Conservation (phyloP, 1,140 invertebrate genomes). For the Drosophila jambulina region DNA sequence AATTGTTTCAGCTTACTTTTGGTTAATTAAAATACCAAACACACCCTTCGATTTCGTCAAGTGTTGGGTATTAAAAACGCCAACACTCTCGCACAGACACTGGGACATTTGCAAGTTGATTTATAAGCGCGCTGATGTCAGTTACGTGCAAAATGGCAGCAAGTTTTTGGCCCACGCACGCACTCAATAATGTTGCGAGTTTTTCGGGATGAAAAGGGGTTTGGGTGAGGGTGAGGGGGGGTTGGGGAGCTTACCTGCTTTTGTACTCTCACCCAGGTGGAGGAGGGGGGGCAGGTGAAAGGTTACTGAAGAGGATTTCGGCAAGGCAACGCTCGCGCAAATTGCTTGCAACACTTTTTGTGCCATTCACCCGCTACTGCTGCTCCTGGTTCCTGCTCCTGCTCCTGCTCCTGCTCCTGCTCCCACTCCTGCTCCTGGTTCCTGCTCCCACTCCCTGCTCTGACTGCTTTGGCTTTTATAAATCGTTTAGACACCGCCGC, state of each 20-base stretch:
- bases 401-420: not conserved
- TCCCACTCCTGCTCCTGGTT: not conserved
- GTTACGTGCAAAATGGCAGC: slow-evolving; percentile 73
- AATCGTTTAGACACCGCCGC: slow-evolving; percentile 67
- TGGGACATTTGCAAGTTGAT: slow-evolving; percentile 77
- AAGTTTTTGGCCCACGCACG: slow-evolving; percentile 61
- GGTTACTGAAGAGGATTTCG: slow-evolving; percentile 60
- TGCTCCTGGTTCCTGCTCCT: not conserved
- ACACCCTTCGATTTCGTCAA: not conserved
- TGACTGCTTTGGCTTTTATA: slow-evolving; percentile 76
- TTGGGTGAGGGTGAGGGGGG: not conserved
- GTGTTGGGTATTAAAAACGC: not conserved
- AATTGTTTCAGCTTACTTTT: too few relatives aligned
- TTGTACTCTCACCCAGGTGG: not conserved
- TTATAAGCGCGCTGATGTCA: slow-evolving; percentile 81
- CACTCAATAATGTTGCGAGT: slow-evolving; percentile 70
- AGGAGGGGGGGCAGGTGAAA: not conserved
- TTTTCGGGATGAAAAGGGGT: slow-evolving; percentile 13
- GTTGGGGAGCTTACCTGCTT: slow-evolving; percentile 3
- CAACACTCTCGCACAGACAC: not conserved
- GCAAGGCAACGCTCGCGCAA: slow-evolving; percentile 50
- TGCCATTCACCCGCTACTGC: slow-evolving; percentile 27
- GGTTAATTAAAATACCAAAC: not conserved
- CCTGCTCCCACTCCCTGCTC: not conserved
- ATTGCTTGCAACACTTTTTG: slow-evolving; percentile 81